Percentiles rank a stretch among this genome's conserved stretches.
These are phyloP conservation scores for Cenopis cana DNA, from an alignment of 2,888 invertebrate species.

Conservation along the genomic window DNA sequence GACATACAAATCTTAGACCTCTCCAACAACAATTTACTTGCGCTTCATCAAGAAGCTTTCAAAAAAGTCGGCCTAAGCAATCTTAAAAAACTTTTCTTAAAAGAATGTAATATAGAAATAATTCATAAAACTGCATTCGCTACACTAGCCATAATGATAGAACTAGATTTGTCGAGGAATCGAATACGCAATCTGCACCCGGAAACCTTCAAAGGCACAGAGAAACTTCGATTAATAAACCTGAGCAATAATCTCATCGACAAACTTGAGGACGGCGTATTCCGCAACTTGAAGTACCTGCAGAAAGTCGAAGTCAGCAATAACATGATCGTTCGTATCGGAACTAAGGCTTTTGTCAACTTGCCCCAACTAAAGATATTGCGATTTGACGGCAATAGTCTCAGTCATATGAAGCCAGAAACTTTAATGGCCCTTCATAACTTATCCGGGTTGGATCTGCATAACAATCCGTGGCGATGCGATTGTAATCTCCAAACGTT, in stretches of 20 bases:
- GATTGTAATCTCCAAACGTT: constrained; percentile 93
- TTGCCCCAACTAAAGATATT: constrained; percentile 89
- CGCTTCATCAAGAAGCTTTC: constrained; percentile 88
- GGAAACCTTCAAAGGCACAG: constrained; percentile 89
- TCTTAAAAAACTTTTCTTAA: constrained; percentile 91
- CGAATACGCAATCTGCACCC: constrained; percentile 87
- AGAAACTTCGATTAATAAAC: constrained; percentile 89
- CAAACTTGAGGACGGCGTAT: constrained; percentile 89
- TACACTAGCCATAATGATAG: constrained; percentile 91
- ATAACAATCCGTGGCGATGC: constrained; percentile 95
- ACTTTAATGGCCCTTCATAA: constrained; percentile 88
- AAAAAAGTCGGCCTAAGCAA: constrained; percentile 89
- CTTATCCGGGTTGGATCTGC: constrained; percentile 90
- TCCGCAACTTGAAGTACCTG: constrained; percentile 89
- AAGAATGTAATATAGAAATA: constrained; percentile 89
- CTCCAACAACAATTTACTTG: constrained; percentile 88
- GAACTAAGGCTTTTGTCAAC: constrained; percentile 88
- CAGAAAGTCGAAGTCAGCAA: constrained; percentile 92
- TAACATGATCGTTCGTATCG: constrained; percentile 90
- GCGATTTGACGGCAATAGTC: constrained; percentile 90
- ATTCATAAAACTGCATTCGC: constrained; percentile 91
- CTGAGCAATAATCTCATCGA: constrained; percentile 91
- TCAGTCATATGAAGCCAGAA: constrained; percentile 88
- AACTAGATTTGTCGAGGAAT: constrained; percentile 93
- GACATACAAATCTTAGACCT: constrained; percentile 90